A percentile compares a stretch with the other conserved stretches of the same genome.
These are phyloP conservation scores for Podargus strigoides DNA, from an alignment of 2,797 vertebrate species.

Conservation along the genomic window DNA sequence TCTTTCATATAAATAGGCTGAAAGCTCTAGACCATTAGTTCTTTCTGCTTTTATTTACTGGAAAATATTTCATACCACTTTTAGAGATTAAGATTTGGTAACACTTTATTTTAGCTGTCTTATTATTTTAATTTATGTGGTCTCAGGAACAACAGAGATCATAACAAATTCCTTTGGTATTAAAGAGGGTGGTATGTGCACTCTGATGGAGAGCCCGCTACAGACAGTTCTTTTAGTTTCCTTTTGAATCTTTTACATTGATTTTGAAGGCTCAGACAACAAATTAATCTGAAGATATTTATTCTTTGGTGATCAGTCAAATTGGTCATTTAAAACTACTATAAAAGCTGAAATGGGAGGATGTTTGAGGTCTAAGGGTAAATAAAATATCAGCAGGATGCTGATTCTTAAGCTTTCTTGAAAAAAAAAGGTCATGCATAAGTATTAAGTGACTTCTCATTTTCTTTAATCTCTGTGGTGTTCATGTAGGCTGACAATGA, in stretches of 20 bases:
- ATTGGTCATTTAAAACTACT: neutral
- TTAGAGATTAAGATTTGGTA: conserved; percentile 52
- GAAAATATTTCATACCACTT: conserved; percentile 41
- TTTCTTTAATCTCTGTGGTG: neutral
- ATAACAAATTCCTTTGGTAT: conserved; percentile 52
- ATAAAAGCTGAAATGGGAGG: neutral
- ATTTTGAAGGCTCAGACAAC: neutral
- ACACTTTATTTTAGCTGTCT: conserved; percentile 63
- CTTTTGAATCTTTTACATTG: neutral
- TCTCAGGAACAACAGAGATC: conserved; percentile 16
- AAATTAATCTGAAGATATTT: neutral
- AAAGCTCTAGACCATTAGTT: conserved; percentile 25
- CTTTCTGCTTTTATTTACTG: conserved; percentile 48
- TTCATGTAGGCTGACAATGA: neutral
- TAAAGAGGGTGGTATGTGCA: neutral
- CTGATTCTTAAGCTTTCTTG: neutral
- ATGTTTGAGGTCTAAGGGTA: neutral
- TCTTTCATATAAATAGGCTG: conserved; percentile 7
- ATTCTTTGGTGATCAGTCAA: neutral
- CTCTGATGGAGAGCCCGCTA: neutral
- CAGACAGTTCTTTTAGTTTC: neutral
- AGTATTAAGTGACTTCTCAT: neutral
- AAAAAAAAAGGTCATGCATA: neutral
- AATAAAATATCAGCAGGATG: neutral
- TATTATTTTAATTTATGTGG: conserved; percentile 52